A percentile compares a stretch with the other conserved stretches of the same genome.
These are phyloP conservation scores for Cheilosia scutellata DNA, from an alignment of 2,888 invertebrate genomes.

Conservation along the genomic window DNA sequence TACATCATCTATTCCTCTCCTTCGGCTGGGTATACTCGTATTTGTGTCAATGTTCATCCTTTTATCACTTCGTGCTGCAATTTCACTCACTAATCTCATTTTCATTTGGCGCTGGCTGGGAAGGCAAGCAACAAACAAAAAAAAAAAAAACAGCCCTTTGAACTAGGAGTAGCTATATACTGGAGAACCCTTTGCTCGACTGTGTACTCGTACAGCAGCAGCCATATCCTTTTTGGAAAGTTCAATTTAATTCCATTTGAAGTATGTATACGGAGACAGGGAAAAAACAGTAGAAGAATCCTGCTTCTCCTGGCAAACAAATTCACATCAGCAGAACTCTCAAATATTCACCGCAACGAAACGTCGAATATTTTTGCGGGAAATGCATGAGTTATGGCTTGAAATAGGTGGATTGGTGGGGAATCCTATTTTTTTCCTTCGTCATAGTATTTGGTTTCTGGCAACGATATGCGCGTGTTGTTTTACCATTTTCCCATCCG, in stretches of 20 bases:
- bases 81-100: conserved; percentile 43
- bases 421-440: neutral
- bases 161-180: conserved; percentile 10
- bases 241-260: conserved; percentile 52
- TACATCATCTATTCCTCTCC: conserved; percentile 4
- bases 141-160: conserved; percentile 35
- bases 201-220: neutral
- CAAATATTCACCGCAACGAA: conserved; percentile 49
- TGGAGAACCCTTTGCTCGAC: conserved; percentile 16
- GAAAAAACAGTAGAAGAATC: neutral
- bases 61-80: conserved; percentile 27
- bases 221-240: conserved; percentile 4
- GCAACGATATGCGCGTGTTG: conserved; percentile 11
- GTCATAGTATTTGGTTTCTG: neutral
- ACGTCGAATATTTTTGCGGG: conserved; percentile 26
- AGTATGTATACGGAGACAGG: conserved; percentile 1
- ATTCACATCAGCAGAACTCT: conserved; percentile 27
- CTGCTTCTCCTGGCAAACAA: neutral
- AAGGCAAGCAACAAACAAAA: neutral
- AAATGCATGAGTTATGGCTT: conserved; percentile 52
- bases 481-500: conserved; percentile 1
- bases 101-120: conserved; percentile 28
- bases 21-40: neutral
- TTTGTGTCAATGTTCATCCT: conserved; percentile 1
- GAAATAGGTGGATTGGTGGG: conserved; percentile 1